Conservation (phyloP, 37 sponge, comb jelly and placozoan genomes). For the Tethya wilhelma region DNA sequence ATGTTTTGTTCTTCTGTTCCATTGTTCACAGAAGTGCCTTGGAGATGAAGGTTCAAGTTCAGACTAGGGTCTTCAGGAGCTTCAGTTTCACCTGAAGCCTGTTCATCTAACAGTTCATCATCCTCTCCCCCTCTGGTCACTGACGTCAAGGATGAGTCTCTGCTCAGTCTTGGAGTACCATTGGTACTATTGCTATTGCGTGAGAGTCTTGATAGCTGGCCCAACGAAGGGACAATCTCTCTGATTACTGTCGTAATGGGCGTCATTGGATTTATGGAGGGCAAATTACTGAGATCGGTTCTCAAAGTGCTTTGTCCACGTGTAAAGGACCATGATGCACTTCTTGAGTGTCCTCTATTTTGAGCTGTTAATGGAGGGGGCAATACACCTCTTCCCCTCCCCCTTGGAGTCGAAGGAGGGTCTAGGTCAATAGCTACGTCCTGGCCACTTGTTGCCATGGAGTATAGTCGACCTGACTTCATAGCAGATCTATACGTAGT, state of each 20-base stretch:
- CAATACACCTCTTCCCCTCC: neutral
- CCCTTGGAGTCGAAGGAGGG: constrained; percentile 1
- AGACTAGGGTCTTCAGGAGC: constrained; percentile 10
- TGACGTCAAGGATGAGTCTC: constrained; percentile 3
- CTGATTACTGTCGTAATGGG: constrained; percentile 54
- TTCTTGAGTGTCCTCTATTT: constrained; percentile 48
- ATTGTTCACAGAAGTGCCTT: neutral
- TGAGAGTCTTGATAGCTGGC: neutral
- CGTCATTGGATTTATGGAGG: constrained; percentile 28
- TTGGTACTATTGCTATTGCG: neutral
- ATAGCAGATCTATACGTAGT: constrained; percentile 26
- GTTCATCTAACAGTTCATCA: neutral
- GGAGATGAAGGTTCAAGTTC: neutral
- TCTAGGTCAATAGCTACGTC: constrained; percentile 46
- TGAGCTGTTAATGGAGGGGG: neutral
- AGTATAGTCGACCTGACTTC: constrained; percentile 21
- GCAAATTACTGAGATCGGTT: constrained; percentile 34
- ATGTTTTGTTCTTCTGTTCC: constrained; percentile 18
- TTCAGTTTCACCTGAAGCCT: neutral
- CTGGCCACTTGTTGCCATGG: constrained; percentile 8
- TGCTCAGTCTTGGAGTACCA: neutral
- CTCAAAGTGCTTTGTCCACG: constrained; percentile 32
- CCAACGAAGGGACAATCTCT: constrained; percentile 60
- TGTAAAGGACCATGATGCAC: constrained; percentile 82
- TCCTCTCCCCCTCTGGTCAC: neutral